A percentile compares a stretch with the other conserved stretches of the same genome.
These are phyloP conservation scores for Odontocolon sp. DNA, from an alignment of 2,888 invertebrate species.

Conservation along the genomic window DNA sequence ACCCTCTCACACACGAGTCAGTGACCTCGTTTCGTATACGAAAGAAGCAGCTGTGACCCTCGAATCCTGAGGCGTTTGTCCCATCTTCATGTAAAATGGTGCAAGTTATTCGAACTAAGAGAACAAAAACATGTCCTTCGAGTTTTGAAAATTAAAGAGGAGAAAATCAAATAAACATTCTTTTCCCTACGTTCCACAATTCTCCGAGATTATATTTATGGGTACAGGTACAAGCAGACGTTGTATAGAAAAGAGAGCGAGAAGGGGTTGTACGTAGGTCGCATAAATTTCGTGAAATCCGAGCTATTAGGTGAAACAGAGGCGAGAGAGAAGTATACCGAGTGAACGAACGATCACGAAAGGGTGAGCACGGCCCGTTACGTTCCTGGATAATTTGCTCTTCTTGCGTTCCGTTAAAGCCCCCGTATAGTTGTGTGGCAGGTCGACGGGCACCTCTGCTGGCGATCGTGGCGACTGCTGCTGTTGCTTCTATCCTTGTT, in stretches of 20 bases:
- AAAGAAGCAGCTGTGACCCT: neutral
- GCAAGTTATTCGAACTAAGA: no score
- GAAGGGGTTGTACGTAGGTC: constrained; percentile 21
- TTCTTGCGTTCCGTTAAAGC: constrained; percentile 62
- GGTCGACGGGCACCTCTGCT: constrained; percentile 43
- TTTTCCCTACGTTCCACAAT: neutral
- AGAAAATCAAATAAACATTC: no score
- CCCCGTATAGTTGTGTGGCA: constrained; percentile 40
- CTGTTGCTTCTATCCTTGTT: neutral
- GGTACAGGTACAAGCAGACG: neutral
- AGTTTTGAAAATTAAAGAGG: no score
- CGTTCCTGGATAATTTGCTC: constrained; percentile 70
- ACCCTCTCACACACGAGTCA: neutral
- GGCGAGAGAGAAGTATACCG: constrained; percentile 10
- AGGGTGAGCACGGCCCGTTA: constrained; percentile 18
- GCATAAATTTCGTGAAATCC: constrained; percentile 72
- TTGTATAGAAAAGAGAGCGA: no score
- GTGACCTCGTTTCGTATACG: neutral
- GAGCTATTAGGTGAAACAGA: constrained; percentile 67
- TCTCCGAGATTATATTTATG: neutral
- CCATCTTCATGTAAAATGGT: no score
- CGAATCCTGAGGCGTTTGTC: neutral
- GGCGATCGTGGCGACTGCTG: constrained; percentile 9
- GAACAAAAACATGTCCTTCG: no score
- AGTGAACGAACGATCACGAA: constrained; percentile 27